phyloP scores from a whole-genome alignment of 1,140 invertebrate genomes.

The Oryctes rhinoceros region DNA sequence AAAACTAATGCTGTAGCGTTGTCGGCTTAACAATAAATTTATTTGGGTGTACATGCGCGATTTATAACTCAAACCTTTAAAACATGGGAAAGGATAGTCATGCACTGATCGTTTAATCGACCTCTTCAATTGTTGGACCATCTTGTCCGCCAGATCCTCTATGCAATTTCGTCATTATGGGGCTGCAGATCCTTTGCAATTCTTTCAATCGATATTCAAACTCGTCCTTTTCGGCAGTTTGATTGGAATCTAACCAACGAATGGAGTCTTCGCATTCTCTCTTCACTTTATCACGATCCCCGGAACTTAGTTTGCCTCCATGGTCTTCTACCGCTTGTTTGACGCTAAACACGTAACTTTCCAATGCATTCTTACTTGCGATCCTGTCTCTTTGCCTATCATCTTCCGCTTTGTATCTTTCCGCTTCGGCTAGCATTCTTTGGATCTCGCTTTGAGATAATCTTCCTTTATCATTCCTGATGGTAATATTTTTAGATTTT shows the following conservation, averaged over 20 bases:
- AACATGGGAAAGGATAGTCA: not conserved
- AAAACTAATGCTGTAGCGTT: too few relatives aligned
- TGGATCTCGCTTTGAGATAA: constrained; percentile 83
- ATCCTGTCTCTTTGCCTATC: constrained; percentile 68
- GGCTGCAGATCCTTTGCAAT: constrained; percentile 62
- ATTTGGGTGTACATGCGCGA: too few relatives aligned
- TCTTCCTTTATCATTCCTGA: constrained; percentile 84
- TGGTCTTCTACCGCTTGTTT: constrained; percentile 56
- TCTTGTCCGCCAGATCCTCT: constrained; percentile 49
- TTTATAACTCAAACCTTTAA: not conserved
- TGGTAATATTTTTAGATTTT: constrained; percentile 72
- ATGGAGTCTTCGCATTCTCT: constrained; percentile 67
- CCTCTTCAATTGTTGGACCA: constrained; percentile 61
- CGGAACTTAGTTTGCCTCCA: constrained; percentile 52
- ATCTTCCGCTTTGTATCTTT: constrained; percentile 68
- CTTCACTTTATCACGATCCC: constrained; percentile 61
- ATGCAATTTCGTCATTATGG: constrained; percentile 66
- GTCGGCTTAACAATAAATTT: not conserved
- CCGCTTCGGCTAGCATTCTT: constrained; percentile 75
- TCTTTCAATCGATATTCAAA: constrained; percentile 67
- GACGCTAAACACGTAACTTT: constrained; percentile 76
- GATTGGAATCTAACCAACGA: constrained; percentile 75
- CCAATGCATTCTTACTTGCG: constrained; percentile 72
- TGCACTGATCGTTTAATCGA: constrained; percentile 53
- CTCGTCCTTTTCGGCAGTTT: constrained; percentile 69